Evolutionary conservation across 2,797 vertebrate genomes (phyloP).

Genomic region (Epinephelus malabaricus): DNA sequence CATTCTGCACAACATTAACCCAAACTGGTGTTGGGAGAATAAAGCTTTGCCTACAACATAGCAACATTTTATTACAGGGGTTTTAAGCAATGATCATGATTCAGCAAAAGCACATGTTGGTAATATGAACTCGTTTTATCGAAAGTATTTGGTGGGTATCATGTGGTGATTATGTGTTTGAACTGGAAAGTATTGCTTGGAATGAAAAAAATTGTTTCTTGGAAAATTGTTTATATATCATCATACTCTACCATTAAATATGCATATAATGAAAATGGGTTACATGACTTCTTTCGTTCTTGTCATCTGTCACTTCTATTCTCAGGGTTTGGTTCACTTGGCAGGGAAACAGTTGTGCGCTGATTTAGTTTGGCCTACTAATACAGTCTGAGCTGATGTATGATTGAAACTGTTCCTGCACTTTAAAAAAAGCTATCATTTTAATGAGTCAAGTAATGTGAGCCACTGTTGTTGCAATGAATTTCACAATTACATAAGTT

Average conservation of each 20-base stretch:
- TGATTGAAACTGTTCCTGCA: background rate
- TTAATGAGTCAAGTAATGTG: background rate
- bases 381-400: slow-evolving; percentile 12
- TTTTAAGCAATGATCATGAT: slow-evolving; percentile 68
- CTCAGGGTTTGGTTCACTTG: background rate
- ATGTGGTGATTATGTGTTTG: slow-evolving; percentile 74
- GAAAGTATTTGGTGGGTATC: slow-evolving; percentile 76
- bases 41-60: slow-evolving; percentile 75
- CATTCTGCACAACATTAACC: slow-evolving; percentile 80
- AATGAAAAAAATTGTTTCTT: slow-evolving; percentile 84
- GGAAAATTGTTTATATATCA: slow-evolving; percentile 83
- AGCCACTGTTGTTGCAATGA: background rate
- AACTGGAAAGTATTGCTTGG: slow-evolving; percentile 81
- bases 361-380: background rate
- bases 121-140: slow-evolving; percentile 68
- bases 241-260: slow-evolving; percentile 85
- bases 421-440: background rate
- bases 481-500: background rate
- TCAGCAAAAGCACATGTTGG: slow-evolving; percentile 78
- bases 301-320: background rate
- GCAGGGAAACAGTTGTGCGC: background rate
- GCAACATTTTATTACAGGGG: slow-evolving; percentile 76
- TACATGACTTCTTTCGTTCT: slow-evolving; percentile 20
- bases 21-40: slow-evolving; percentile 84
- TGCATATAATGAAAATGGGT: slow-evolving; percentile 73